Conservation (phyloP, 2,797 vertebrate genomes). For the Steatocranus sp. region DNA sequence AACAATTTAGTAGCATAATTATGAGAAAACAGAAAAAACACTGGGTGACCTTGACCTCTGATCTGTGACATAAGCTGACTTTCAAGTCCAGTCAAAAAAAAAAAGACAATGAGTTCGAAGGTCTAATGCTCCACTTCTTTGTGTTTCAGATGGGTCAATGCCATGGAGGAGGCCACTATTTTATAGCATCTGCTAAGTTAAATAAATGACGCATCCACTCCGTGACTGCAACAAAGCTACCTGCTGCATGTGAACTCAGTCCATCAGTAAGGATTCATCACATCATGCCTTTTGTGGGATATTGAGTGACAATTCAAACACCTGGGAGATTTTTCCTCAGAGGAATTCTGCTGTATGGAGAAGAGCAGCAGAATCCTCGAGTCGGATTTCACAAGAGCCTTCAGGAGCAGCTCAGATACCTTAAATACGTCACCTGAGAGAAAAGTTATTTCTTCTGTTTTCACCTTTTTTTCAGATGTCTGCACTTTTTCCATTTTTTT, state of each 20-base stretch:
- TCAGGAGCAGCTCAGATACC: slow-evolving; percentile 7
- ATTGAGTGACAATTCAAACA: neutral
- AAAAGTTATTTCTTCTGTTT: neutral
- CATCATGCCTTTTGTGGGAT: neutral
- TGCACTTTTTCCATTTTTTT: neutral
- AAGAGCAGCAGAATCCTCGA: neutral
- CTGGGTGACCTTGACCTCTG: neutral
- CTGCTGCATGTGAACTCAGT: slow-evolving; percentile 35
- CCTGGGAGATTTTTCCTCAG: neutral
- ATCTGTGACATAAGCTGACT: neutral
- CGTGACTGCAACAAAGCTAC: slow-evolving; percentile 49
- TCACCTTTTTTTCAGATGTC: neutral
- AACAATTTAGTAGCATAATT: neutral
- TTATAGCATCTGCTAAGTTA: slow-evolving; percentile 83
- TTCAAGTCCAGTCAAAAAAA: neutral
- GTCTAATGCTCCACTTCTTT: neutral
- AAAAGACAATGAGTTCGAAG: neutral
- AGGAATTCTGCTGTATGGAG: neutral
- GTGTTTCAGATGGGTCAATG: slow-evolving; percentile 90
- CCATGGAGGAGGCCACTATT: slow-evolving; percentile 92
- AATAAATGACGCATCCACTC: neutral
- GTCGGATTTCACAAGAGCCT: neutral
- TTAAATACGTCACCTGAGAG: neutral
- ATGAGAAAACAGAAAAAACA: neutral
- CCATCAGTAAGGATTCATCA: neutral